Percentiles rank a stretch among this genome's conserved stretches.
Evolutionary conservation across 2,888 invertebrate genomes (phyloP).

Genomic region (Cheilosia variabilis): DNA sequence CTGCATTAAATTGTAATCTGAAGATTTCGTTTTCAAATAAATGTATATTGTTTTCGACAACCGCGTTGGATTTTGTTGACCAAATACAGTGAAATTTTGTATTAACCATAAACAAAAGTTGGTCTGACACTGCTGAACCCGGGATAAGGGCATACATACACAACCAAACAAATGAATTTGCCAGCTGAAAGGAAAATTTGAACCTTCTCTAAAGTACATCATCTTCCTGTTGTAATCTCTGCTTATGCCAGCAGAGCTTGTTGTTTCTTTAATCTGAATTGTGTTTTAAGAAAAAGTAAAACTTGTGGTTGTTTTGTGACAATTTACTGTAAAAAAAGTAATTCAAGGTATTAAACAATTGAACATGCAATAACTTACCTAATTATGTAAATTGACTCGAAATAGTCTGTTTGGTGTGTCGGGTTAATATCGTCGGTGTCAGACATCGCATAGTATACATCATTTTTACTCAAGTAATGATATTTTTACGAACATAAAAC

Average conservation of each 20-base stretch:
- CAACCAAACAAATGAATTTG: conserved; percentile 15
- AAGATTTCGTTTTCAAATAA: not conserved
- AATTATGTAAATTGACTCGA: not conserved
- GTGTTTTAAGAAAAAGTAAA: conserved; percentile 5
- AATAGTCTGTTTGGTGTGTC: not conserved
- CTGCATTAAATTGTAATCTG: not conserved
- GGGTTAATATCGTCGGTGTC: conserved; percentile 8
- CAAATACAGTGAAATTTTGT: not conserved
- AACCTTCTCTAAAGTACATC: conserved; percentile 23
- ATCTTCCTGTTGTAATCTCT: conserved; percentile 26
- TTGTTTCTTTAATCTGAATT: conserved; percentile 30
- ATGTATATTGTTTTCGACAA: not conserved
- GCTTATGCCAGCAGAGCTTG: conserved; percentile 45
- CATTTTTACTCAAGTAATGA: conserved; percentile 16
- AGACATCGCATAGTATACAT: conserved; percentile 29
- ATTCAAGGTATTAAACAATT: conserved; percentile 36
- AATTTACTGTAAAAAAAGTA: conserved; percentile 8
- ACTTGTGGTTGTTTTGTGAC: conserved; percentile 20
- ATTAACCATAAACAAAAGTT: not conserved
- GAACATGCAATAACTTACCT: not conserved
- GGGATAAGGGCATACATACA: conserved; percentile 31
- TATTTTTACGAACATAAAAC: not conserved
- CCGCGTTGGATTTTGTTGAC: not conserved
- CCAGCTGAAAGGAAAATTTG: conserved; percentile 27
- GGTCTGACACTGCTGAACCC: not conserved